Evolutionary conservation across 2,113 vertebrate species (phyloP), one percentile per base, ranked within the genome.

Genomic region (Pithys albifrons): DNA sequence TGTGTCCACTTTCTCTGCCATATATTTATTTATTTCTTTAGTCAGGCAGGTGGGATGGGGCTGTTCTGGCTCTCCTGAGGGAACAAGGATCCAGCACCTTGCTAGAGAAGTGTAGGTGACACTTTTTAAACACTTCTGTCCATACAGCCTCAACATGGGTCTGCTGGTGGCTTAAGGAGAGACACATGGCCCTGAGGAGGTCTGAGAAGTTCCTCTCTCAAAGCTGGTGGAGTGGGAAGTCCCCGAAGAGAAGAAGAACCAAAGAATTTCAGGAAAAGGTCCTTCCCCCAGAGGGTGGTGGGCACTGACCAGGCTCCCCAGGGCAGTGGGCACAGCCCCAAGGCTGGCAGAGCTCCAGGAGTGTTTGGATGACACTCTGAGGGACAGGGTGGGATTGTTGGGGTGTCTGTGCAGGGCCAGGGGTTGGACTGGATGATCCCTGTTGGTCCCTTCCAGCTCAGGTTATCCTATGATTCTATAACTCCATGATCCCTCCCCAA

Each of bases 91-190:
- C 45, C 71, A 78, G 39, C 0, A 1, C 18, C 20, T 75, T 1
- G 2, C 33, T 10, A 10, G 8, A 25, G 49, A 39, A 31, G 14
- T 61, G 59, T 4, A 64, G 20, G 22, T 10, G 75, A 29, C 1
- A 5, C 9, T 78, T 70, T 20, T 52, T 48, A 39, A 94, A 75
- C 4, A 7, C 25, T 58, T 25, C 27, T 55, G 58, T 12, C 10
- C 14, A 4, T 7, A 12, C n/a, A 76, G 54, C 49, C 67, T 59
- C 0, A 0, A 24, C 4, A 1, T 6, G 24, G 35, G 45, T 48
- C 43, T 88, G 45, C 51, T 74, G 18, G 31, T 74, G 59, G 29
- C 55, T 72, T 46, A 41, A 59, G 33, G 37, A 51, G 29, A 66
- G 9, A 39, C 10, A 23, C 3, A 4, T 48, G 16, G 12, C 29